A percentile compares a stretch with the other conserved stretches of the same genome.
Conservation (phyloP, 2,888 invertebrate species). For the Cotesia congregata region DNA sequence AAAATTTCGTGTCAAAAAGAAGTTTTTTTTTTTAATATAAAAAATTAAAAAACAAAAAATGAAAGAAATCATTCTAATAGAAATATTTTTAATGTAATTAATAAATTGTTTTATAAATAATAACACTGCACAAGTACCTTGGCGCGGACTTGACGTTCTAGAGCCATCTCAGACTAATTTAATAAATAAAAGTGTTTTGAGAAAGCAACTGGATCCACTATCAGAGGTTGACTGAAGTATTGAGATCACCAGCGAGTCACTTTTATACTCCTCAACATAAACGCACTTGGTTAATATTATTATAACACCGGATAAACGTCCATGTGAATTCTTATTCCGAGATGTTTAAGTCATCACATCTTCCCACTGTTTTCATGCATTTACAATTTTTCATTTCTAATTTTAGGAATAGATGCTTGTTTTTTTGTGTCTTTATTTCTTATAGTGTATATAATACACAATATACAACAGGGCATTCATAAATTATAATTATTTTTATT, state of each 20-base stretch:
- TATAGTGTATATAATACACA: background rate
- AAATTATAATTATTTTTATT: constrained; percentile 1
- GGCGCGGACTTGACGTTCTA: constrained; percentile 91
- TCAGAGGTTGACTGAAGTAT: constrained; percentile 61
- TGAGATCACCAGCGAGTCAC: constrained; percentile 53
- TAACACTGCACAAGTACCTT: constrained; percentile 75
- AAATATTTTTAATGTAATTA: no score
- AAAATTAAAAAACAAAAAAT: no score
- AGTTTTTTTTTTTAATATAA: no score
- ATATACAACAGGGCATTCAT: background rate
- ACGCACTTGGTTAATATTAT: constrained; percentile 51
- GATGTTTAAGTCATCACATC: constrained; percentile 27
- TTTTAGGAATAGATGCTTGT: constrained; percentile 60
- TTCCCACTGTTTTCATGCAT: constrained; percentile 45
- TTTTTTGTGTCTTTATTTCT: constrained; percentile 3
- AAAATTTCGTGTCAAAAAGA: background rate
- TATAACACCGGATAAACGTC: constrained; percentile 54
- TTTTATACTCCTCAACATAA: constrained; percentile 61
- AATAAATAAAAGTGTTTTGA: constrained; percentile 38
- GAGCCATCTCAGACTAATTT: constrained; percentile 78
- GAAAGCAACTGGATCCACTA: constrained; percentile 36
- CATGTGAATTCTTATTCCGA: constrained; percentile 35
- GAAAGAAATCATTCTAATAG: no score
- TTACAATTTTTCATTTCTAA: constrained; percentile 57
- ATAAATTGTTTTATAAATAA: background rate